Evolutionary conservation across 1,140 invertebrate genomes (phyloP).

Genomic region (Papilio dardanus): DNA sequence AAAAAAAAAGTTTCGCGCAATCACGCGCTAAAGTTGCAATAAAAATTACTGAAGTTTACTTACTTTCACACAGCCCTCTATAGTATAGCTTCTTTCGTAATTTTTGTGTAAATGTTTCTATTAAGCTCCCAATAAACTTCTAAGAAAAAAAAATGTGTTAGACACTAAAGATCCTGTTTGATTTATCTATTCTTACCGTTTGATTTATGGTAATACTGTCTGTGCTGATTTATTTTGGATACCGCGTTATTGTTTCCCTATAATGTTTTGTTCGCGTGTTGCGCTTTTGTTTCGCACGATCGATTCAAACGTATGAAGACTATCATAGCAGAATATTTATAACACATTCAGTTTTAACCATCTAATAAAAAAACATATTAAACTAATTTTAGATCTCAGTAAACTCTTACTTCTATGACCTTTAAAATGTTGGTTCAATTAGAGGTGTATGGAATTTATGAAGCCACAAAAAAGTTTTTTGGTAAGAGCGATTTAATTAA

Average conservation of each 20-base stretch:
- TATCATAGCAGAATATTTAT: background rate
- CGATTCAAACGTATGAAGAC: background rate
- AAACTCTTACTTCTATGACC: too few species aligned
- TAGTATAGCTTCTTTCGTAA: background rate
- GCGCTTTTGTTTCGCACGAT: background rate
- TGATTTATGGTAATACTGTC: conserved; percentile 31
- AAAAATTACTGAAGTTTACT: too few species aligned
- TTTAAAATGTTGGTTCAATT: too few species aligned
- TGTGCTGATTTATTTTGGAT: conserved; percentile 30
- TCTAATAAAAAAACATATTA: too few species aligned
- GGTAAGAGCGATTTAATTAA: too few species aligned
- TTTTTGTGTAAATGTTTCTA: background rate
- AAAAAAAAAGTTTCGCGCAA: too few species aligned
- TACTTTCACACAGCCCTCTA: too few species aligned
- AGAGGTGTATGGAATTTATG: too few species aligned
- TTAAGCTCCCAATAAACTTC: background rate
- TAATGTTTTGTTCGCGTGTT: conserved; percentile 16
- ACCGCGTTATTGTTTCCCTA: conserved; percentile 23
- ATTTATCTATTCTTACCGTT: conserved; percentile 17
- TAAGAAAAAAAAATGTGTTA: background rate
- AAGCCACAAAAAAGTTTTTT: background rate
- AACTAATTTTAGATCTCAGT: too few species aligned
- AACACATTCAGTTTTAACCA: background rate
- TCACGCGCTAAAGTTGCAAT: too few species aligned
- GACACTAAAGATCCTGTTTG: background rate